Conservation (phyloP, 2,888 invertebrate genomes). For the Rhagonycha lutea region DNA sequence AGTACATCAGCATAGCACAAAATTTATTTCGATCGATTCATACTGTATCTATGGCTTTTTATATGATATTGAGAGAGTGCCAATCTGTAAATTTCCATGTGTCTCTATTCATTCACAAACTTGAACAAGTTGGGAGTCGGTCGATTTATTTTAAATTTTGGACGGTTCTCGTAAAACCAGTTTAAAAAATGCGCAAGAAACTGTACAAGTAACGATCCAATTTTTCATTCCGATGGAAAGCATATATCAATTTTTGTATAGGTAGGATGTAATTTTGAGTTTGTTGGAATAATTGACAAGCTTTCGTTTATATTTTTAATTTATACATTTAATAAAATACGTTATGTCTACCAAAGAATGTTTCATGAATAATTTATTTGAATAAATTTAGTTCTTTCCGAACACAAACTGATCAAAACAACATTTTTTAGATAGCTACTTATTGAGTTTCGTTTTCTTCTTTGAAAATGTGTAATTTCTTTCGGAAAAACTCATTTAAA, state of each 20-base stretch:
- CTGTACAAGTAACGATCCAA: background rate
- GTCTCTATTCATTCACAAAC: background rate
- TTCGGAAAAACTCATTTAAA: background rate
- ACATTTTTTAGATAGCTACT: background rate
- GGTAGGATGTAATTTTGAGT: background rate
- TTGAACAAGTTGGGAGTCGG: background rate
- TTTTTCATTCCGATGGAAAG: background rate
- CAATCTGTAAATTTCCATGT: too few species aligned
- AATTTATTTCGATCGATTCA: too few species aligned
- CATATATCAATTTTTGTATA: background rate
- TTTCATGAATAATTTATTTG: background rate
- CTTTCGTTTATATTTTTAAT: background rate
- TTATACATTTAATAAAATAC: background rate
- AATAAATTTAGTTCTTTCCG: background rate
- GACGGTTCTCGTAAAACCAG: background rate
- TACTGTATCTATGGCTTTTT: too few species aligned
- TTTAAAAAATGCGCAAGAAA: background rate
- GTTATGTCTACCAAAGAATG: background rate
- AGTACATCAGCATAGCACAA: too few species aligned
- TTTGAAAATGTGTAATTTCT: background rate
- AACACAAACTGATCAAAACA: background rate
- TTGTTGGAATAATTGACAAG: background rate
- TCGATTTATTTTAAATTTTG: background rate
- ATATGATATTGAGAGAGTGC: too few species aligned
- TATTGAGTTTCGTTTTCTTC: background rate